These are phyloP conservation scores for Arctocebus calabarensis DNA, from an alignment of 2,797 vertebrate species.

Conservation along the genomic window DNA sequence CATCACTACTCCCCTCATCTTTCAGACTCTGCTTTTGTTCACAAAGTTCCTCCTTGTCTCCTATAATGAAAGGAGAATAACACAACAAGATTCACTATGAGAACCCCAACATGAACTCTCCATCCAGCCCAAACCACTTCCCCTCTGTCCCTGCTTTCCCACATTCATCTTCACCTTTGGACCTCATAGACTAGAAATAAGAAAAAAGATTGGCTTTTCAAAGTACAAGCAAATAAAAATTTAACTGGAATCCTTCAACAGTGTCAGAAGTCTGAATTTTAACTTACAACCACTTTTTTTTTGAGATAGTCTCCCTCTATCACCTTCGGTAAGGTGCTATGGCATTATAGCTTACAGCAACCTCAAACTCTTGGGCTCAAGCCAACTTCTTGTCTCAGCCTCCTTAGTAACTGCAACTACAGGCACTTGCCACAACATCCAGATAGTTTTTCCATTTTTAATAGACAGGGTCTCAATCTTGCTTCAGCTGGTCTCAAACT, in stretches of 20 bases:
- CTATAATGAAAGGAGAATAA: not conserved
- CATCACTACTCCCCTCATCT: not conserved
- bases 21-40: not conserved
- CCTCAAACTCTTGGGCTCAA: too few species aligned
- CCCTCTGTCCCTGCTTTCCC: not conserved
- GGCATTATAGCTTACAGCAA: too few species aligned
- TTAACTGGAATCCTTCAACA: conserved; percentile 26
- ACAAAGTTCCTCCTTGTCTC: not conserved
- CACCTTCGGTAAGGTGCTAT: too few species aligned
- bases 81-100: not conserved
- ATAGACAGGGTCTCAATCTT: too few species aligned
- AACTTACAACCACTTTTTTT: not conserved
- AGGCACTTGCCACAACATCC: too few species aligned
- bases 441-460: too few species aligned
- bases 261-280: conserved; percentile 13
- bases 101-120: not conserved
- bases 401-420: too few species aligned
- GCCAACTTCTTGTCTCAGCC: too few species aligned
- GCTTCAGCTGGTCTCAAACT: too few species aligned
- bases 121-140: not conserved
- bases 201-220: not conserved
- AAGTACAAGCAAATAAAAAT: conserved; percentile 50
- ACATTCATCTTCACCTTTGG: not conserved
- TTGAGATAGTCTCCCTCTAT: too few species aligned
- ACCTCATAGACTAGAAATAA: not conserved